Percentiles rank a stretch among this genome's conserved stretches.
phyloP scores from a whole-genome alignment of 2,888 invertebrate species.

The Drosophila borborema region DNA sequence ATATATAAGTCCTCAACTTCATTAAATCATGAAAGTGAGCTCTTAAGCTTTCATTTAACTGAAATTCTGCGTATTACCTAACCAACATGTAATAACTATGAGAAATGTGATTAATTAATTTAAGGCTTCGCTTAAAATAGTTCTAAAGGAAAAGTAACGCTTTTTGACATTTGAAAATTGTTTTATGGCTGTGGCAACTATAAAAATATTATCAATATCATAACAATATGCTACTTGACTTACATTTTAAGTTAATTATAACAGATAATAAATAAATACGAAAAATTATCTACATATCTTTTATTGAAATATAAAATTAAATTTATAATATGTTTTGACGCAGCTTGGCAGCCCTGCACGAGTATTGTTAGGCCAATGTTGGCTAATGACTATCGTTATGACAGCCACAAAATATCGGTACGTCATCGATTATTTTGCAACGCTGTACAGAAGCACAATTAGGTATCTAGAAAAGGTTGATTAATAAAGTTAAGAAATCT shows the following conservation, averaged over 20 bases:
- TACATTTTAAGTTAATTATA: background rate
- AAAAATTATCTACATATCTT: background rate
- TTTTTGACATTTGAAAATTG: background rate
- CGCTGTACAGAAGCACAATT: conserved; percentile 33
- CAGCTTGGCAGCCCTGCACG: conserved; percentile 18
- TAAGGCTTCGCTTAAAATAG: background rate
- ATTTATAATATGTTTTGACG: background rate
- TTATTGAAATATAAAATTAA: background rate
- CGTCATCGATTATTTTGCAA: conserved; percentile 47
- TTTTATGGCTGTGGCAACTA: background rate
- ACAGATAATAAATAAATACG: background rate
- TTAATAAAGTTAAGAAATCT: conserved; percentile 47
- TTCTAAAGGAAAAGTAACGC: background rate
- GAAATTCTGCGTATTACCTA: conserved; percentile 46
- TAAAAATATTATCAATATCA: background rate
- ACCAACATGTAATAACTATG: background rate
- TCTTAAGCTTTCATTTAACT: conserved; percentile 56
- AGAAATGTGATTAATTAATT: background rate
- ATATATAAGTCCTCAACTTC: background rate
- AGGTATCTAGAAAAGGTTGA: conserved; percentile 47
- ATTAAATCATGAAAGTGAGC: conserved; percentile 27
- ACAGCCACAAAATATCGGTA: conserved; percentile 21
- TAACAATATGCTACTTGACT: background rate
- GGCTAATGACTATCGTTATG: background rate
- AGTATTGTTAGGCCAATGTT: background rate